These are phyloP conservation scores for Tolmerus cingulatus DNA, from an alignment of 2,888 invertebrate species.

Conservation along the genomic window DNA sequence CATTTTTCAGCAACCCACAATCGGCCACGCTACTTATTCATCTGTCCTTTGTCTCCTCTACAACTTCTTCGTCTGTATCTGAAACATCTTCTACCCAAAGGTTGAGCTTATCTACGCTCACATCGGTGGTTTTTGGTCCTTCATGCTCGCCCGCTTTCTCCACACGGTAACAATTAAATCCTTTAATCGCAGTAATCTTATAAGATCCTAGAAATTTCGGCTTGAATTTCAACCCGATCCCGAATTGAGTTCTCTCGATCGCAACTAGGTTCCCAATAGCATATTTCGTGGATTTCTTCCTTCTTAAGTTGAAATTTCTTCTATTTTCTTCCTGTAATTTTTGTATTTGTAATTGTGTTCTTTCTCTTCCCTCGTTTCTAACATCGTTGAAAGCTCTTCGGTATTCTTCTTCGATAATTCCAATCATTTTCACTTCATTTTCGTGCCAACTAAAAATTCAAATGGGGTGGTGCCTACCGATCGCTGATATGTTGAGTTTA, in stretches of 20 bases:
- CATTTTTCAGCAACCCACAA: no score
- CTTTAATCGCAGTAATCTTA: no score
- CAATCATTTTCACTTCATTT: slow-evolving; percentile 47
- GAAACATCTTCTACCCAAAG: no score
- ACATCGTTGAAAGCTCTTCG: background rate
- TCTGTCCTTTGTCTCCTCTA: no score
- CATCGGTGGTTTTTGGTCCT: background rate
- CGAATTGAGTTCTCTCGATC: background rate
- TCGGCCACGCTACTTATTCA: no score
- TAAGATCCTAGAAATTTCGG: no score
- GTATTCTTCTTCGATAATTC: slow-evolving; percentile 27
- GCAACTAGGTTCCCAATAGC: background rate
- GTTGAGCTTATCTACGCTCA: no score
- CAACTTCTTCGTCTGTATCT: no score
- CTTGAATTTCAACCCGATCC: no score
- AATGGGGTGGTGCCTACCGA: slow-evolving; percentile 46
- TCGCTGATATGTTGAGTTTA: slow-evolving; percentile 49
- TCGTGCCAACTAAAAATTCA: slow-evolving; percentile 51
- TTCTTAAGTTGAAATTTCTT: background rate
- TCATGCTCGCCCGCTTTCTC: background rate
- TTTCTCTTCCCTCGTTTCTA: background rate
- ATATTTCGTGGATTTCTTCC: background rate
- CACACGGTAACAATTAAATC: background rate
- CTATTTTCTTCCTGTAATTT: background rate
- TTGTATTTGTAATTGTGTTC: background rate